Base-by-base conservation (phyloP, 2,113 vertebrate genomes). In the Athene cunicularia region DNA sequence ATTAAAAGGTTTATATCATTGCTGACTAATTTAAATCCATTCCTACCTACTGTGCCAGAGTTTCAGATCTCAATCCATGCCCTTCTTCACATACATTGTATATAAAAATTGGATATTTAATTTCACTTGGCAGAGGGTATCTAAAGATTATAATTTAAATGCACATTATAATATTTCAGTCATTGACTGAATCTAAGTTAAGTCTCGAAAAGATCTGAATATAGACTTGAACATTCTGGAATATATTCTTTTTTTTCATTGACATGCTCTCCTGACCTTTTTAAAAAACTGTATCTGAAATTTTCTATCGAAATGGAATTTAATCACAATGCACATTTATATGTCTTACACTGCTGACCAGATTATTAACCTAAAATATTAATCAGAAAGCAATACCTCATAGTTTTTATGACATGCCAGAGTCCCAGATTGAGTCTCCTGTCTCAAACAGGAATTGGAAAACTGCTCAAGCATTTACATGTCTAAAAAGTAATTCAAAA, bases 321-420 rank as follows among this genome's bases (percentile, higher is more conserved):
- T 91, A 89, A 97, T 96, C 89, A 95, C 60, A 89, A 85, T 56
- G 52, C 30, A 91, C 43, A 79, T 74, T 84, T 84, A 77, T 81
- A 84, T 47, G 33, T 24, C 49, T 88, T 93, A 80, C 58, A 80
- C 35, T 64, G 52, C 41, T 89, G 73, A 89, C 23, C 43, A 75
- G 64, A 95, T 96, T 94, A 93, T 93, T 94, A 96, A 71, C 56
- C 43, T 81, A 93, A 97, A 96, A 89, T 87, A 96, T 74, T 91
- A 91, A 93, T 81, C 68, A 87, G 64, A 87, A 91, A 91, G 80
- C 41, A 95, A 71, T 89, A 89, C 8, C 39, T 93, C 76, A 22
- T 19, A 80, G 52, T 52, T 87, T 70, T 88, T 68, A 32, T 67
- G 70, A 84, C 64, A 71, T 15, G 23, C 37, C 50, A 60, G 47